Percentiles rank a stretch among this genome's conserved stretches.
These are phyloP conservation scores for Tinamus guttatus DNA, from an alignment of 2,113 vertebrate species.

Conservation along the genomic window DNA sequence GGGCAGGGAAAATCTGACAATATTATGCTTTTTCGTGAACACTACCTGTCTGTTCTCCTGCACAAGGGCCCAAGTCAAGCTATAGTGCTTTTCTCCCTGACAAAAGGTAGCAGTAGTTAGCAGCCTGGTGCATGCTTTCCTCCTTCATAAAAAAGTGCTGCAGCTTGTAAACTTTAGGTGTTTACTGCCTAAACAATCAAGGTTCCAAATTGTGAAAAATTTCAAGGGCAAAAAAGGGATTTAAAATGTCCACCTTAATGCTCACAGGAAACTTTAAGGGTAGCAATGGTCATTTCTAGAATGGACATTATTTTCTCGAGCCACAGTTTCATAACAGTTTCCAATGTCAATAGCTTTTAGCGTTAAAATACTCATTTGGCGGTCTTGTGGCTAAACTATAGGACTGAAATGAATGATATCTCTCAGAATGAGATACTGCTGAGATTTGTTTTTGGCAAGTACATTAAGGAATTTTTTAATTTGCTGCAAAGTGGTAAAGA, in stretches of 20 bases:
- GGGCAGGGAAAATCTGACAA: not conserved
- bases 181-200: not conserved
- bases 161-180: not conserved
- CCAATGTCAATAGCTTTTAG: not conserved
- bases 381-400: not conserved
- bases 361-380: not conserved
- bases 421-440: not conserved
- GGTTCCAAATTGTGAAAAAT: not conserved
- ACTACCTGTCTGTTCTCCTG: not conserved
- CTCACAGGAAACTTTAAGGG: not conserved
- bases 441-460: not conserved
- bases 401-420: not conserved
- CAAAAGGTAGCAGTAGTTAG: not conserved
- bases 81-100: not conserved
- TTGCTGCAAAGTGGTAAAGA: not conserved
- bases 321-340: not conserved
- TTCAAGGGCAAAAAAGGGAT: not conserved
- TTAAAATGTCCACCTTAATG: not conserved
- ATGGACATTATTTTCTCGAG: not conserved
- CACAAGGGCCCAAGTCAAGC: not conserved
- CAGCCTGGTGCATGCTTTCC: not conserved
- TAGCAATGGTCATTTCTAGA: not conserved
- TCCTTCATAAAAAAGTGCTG: not conserved
- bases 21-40: not conserved
- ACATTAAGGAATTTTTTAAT: not conserved